Percentiles rank a stretch among this genome's conserved stretches.
Evolutionary conservation across 2,113 vertebrate genomes (phyloP).

Genomic region (Amphiprion percula): DNA sequence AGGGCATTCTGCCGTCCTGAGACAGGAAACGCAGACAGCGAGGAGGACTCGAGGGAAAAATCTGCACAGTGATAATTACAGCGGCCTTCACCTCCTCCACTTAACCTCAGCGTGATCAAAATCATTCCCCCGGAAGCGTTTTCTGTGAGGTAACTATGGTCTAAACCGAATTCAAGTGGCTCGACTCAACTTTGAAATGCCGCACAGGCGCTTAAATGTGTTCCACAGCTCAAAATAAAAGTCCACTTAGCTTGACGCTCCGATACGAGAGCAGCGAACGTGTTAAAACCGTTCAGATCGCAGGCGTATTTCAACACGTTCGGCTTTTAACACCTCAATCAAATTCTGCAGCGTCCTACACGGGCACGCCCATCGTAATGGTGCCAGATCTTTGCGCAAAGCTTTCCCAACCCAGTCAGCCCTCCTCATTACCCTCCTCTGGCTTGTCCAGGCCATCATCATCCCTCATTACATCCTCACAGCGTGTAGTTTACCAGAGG

Average conservation of each 20-base stretch:
- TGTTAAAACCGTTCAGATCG: slow-evolving; percentile 8
- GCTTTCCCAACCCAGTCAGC: slow-evolving; percentile 7
- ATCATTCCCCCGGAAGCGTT: slow-evolving; percentile 41
- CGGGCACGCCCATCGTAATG: neutral
- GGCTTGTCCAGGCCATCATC: slow-evolving; percentile 42
- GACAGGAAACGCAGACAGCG: slow-evolving; percentile 53
- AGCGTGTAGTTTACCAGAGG: slow-evolving; percentile 39
- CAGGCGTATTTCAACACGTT: slow-evolving; percentile 23
- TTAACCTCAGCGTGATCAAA: slow-evolving; percentile 66
- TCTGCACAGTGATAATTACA: slow-evolving; percentile 57
- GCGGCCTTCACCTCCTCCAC: slow-evolving; percentile 68
- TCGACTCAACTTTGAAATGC: too few species aligned
- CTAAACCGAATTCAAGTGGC: slow-evolving; percentile 20
- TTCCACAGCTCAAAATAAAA: neutral
- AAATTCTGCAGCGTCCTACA: slow-evolving; percentile 2
- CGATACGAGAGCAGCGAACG: neutral
- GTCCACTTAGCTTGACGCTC: neutral
- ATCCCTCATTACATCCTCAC: slow-evolving; percentile 55
- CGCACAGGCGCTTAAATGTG: too few species aligned
- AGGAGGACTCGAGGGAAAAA: slow-evolving; percentile 61
- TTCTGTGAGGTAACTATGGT: slow-evolving; percentile 24
- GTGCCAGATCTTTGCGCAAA: slow-evolving; percentile 35
- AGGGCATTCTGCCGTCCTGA: slow-evolving; percentile 43
- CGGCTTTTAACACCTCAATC: slow-evolving; percentile 21
- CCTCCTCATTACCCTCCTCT: slow-evolving; percentile 41